Evolutionary conservation across 1,140 invertebrate genomes (phyloP), one percentile per base, ranked within the genome.

Genomic region (Pantala flavescens): DNA sequence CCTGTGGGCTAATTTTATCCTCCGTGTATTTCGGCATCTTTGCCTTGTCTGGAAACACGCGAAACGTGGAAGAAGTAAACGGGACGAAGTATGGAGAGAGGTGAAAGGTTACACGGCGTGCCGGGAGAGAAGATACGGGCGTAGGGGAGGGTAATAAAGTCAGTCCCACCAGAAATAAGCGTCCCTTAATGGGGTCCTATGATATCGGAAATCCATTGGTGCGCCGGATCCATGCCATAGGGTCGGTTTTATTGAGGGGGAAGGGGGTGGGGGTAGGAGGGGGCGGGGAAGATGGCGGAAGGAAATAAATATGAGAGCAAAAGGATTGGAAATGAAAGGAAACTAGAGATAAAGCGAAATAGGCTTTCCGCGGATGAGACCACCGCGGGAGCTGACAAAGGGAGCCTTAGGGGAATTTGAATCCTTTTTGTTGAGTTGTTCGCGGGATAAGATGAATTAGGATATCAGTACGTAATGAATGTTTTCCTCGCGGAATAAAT

Each of bases 151-250:
- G 49, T 12, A 63, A 63, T 63, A 63, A 63, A 63, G 49, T 63
- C 49, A 63, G 49, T 63, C 49, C 49, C 49, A 16, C 16, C 49
- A 63, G 49, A 63, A 63, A 63, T 63, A 21, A 63, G 49, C n/a
- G 49, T 21, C n/a, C 49, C 49, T 63, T 63, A 63, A 63, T 21
- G n/a, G 49, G 16, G 49, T 63, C 49, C 49, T 21, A 21, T 12
- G 49, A 63, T 63, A 63, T 63, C 49, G 49, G 49, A 63, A 63
- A 63, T 63, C 49, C 49, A 63, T 63, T 63, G 49, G 49, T 63
- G 49, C 49, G 2, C 49, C 49, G 49, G 49, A 63, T 63, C n/a
- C 49, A 16, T 19, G 5, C 16, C 16, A 21, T 63, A 19, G n/a
- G 49, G 49, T 16, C 16, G 49, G 16, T 63, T 63, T 63, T 63